Base-by-base conservation (phyloP, 2,888 invertebrate species). In the Yponomeuta malinellus region DNA sequence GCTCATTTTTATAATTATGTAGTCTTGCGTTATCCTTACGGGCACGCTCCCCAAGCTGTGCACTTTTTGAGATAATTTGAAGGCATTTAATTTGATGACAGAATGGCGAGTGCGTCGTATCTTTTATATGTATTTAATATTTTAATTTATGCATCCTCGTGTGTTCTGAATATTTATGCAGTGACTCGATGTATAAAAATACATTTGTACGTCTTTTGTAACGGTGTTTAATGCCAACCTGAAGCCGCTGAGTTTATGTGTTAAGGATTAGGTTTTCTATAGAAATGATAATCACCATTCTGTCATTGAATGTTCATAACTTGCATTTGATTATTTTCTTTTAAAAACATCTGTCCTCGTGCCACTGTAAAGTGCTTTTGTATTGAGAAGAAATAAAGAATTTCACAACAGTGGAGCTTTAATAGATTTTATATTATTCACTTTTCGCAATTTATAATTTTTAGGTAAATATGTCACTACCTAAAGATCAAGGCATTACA, bases 401-500 rank as follows among this genome's bases (percentile, higher is more conserved):
- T 81, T 84, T 83, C 83, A 87, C 86, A 83, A 84, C 82, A 81
- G 80, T 83, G 84, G 85, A 84, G 83, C 82, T 83, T 84, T 82
- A 82, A 81, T 76, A 72, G 72, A 72, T 77, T 81, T 33, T 79
- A 82, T 78, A 75, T 75, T 74, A 76, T 73, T 74, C 78, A 77
- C 52, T 74, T 74, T 74, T 74, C 71, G 70, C 37, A 72, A 72
- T 73, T 71, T 76, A 77, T 80, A 31, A 79, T 76, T 81, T 81
- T 84, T 86, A 84, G 87, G 83, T 86, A 81, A 84, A 80, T 78
- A 74, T 86, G 83, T 86, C 86, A 82, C 86, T 86, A 88, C 86
- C 85, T 87, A 84, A 83, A 82, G 77, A 84, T 81, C 81, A 82
- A 83, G 82, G 81, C 83, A 81, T 83, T 83, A 77, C 74, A 75